A percentile compares a stretch with the other conserved stretches of the same genome.
Conservation (phyloP, 2,888 invertebrate genomes). For the Chironomus tentans region DNA sequence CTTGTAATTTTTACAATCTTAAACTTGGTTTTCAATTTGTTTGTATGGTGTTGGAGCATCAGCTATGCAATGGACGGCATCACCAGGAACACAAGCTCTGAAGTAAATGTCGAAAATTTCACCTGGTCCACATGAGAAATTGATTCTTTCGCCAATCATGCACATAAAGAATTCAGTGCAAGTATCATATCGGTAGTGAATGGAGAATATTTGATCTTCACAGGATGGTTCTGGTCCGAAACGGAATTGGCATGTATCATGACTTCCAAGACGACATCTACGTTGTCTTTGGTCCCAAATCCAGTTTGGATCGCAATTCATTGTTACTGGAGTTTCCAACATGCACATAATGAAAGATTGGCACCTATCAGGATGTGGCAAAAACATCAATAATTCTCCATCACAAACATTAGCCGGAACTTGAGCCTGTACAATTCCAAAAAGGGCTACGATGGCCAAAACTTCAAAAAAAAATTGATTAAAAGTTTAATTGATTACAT, state of each 20-base stretch:
- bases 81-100: not conserved
- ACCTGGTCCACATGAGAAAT: not conserved
- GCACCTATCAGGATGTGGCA: not conserved
- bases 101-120: not conserved
- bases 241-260: conserved; percentile 7
- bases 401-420: not conserved
- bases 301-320: not conserved
- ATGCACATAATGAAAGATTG: not conserved
- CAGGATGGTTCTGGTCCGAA: not conserved
- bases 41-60: too few species aligned
- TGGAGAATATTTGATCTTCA: not conserved
- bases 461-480: too few species aligned
- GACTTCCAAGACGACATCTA: not conserved
- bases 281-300: conserved; percentile 1
- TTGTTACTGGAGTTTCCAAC: not conserved
- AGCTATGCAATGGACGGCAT: not conserved
- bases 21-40: not conserved
- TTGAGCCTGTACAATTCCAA: too few species aligned
- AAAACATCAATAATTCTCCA: not conserved
- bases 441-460: too few species aligned
- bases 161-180: not conserved
- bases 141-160: not conserved
- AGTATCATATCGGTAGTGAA: not conserved
- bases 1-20: not conserved
- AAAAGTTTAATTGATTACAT: too few species aligned